Evolutionary conservation across 2,888 invertebrate genomes (phyloP).

Genomic region (Ferrisia virgata): DNA sequence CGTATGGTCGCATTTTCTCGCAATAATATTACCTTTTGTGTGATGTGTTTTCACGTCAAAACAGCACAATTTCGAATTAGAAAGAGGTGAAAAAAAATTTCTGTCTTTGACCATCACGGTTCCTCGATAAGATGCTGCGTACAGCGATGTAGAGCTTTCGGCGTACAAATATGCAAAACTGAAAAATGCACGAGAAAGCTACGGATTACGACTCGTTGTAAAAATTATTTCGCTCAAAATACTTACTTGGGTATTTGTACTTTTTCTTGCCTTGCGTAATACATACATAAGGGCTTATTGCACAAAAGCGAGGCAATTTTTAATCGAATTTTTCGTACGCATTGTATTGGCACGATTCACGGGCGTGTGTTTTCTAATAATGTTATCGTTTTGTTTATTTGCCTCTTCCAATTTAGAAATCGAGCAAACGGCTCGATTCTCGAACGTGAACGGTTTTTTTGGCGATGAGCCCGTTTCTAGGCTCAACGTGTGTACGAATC

Average conservation of each 20-base stretch:
- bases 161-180: neutral
- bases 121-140: too few relatives aligned
- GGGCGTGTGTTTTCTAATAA: conserved; percentile 1
- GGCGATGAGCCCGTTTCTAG: neutral
- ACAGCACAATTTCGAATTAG: neutral
- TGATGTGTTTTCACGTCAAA: neutral
- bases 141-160: too few relatives aligned
- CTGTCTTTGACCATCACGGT: neutral
- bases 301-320: neutral
- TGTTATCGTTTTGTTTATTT: conserved; percentile 26
- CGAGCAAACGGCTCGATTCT: conserved; percentile 13
- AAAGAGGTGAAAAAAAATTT: neutral
- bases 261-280: too few relatives aligned
- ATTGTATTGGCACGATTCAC: neutral
- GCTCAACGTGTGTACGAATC: neutral
- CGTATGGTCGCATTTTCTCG: neutral
- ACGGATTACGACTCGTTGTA: too few relatives aligned
- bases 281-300: too few relatives aligned
- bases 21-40: neutral
- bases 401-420: conserved; percentile 28
- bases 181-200: neutral
- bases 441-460: conserved; percentile 19
- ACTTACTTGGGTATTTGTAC: too few relatives aligned
- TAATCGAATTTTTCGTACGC: neutral
- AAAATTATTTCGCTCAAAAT: neutral